These are phyloP conservation scores for Phyto melanocephala DNA, from an alignment of 2,888 invertebrate genomes.

Conservation along the genomic window DNA sequence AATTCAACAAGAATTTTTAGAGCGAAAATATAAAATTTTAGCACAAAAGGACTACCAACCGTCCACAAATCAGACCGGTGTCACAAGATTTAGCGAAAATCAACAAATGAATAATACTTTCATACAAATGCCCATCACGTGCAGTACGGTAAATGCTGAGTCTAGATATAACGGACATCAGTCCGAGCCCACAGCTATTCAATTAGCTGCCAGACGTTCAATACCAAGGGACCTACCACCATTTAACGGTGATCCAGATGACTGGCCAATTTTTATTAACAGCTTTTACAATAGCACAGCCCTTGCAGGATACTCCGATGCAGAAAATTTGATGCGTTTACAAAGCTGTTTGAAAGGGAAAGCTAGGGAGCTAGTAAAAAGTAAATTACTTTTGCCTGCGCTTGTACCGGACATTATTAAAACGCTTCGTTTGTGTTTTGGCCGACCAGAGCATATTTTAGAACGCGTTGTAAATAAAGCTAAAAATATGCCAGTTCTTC, in stretches of 20 bases:
- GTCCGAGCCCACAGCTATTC: too few species aligned
- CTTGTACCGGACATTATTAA: constrained; percentile 6
- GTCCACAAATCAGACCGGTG: not conserved
- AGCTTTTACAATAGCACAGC: constrained; percentile 34
- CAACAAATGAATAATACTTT: not conserved
- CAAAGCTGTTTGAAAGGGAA: constrained; percentile 19
- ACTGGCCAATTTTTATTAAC: too few species aligned
- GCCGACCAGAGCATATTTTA: constrained; percentile 24
- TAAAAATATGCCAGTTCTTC: not conserved
- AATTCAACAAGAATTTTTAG: not conserved
- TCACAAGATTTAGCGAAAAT: not conserved
- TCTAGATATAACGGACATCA: too few species aligned
- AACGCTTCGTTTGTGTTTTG: constrained; percentile 13
- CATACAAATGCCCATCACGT: too few species aligned
- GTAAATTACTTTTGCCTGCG: not conserved
- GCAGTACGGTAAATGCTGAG: not conserved
- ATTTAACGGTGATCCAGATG: constrained; percentile 24
- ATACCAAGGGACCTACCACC: not conserved
- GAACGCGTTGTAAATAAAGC: constrained; percentile 27
- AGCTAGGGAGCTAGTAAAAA: not conserved
- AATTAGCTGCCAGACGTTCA: constrained; percentile 3
- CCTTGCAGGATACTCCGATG: constrained; percentile 1
- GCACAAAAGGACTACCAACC: too few species aligned
- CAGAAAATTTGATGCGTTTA: constrained; percentile 14
- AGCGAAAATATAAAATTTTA: not conserved